phyloP scores from a whole-genome alignment of 2,797 vertebrate species.

The Staurois parvus region DNA sequence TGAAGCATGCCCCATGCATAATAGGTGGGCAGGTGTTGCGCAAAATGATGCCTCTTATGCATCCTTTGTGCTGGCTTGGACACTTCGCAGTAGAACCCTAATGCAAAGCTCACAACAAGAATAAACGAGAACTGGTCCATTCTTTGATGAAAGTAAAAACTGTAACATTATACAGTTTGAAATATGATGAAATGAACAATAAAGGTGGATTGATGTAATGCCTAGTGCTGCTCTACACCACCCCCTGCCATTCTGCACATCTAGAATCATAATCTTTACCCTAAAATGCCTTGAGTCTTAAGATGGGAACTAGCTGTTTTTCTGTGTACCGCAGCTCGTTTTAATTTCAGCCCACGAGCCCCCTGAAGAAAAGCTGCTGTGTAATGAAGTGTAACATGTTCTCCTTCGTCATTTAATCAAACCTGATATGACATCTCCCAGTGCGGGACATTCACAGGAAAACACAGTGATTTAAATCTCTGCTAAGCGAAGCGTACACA shows the following conservation, averaged over 20 bases:
- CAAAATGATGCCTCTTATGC: too few species aligned
- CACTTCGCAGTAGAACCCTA: too few species aligned
- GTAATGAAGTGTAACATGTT: constrained; percentile 60
- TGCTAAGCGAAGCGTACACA: constrained; percentile 58
- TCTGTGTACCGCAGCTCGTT: constrained; percentile 6
- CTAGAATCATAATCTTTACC: neutral
- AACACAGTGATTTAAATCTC: constrained; percentile 58
- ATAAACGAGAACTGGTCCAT: too few species aligned
- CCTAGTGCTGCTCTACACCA: neutral
- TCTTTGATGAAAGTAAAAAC: too few species aligned
- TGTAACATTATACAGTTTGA: too few species aligned
- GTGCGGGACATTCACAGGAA: constrained; percentile 47
- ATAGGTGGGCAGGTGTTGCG: too few species aligned
- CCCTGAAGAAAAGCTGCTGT: constrained; percentile 45
- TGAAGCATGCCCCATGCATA: too few species aligned
- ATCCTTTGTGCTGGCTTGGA: too few species aligned
- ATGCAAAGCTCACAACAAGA: too few species aligned
- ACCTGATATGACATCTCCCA: constrained; percentile 61
- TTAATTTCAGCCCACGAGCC: constrained; percentile 28
- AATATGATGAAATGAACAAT: neutral
- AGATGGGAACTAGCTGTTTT: constrained; percentile 9
- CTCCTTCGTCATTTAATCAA: constrained; percentile 60
- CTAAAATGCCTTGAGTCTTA: neutral
- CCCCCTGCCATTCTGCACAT: neutral
- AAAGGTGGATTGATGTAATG: neutral